These are phyloP conservation scores for Furcifer pardalis DNA, from an alignment of 2,797 vertebrate species.

Conservation along the genomic window DNA sequence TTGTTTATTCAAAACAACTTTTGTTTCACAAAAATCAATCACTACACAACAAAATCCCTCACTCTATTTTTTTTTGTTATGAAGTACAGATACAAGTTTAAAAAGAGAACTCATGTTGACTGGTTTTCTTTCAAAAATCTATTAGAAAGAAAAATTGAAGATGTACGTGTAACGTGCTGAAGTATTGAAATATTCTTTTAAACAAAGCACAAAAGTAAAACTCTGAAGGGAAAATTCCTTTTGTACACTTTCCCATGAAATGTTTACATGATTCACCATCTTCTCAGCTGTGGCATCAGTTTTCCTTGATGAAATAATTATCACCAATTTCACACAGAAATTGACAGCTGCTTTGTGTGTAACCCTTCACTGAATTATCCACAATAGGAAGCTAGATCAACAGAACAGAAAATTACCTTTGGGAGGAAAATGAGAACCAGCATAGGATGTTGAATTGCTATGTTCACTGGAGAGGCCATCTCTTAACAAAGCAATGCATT, in stretches of 20 bases:
- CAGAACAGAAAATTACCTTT: background rate
- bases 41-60: slow-evolving; percentile 41
- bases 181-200: slow-evolving; percentile 33
- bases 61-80: slow-evolving; percentile 28
- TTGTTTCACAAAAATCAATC: slow-evolving; percentile 15
- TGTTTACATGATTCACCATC: slow-evolving; percentile 2
- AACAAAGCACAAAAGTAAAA: slow-evolving; percentile 7
- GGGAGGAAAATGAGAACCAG: slow-evolving; percentile 16
- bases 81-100: slow-evolving; percentile 5
- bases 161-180: background rate
- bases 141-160: slow-evolving; percentile 23
- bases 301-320: slow-evolving; percentile 19
- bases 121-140: background rate
- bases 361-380: slow-evolving; percentile 11
- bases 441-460: background rate
- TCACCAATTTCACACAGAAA: slow-evolving; percentile 31
- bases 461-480: slow-evolving; percentile 2
- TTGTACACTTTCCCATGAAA: slow-evolving; percentile 7
- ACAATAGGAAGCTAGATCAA: slow-evolving; percentile 12
- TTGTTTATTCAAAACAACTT: slow-evolving; percentile 35
- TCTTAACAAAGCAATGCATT: slow-evolving; percentile 53
- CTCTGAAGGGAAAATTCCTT: slow-evolving; percentile 9
- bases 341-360: background rate
- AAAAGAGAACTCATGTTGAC: background rate
- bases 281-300: background rate